phyloP scores from a whole-genome alignment of 2,113 vertebrate genomes.

The Clupea harengus region DNA sequence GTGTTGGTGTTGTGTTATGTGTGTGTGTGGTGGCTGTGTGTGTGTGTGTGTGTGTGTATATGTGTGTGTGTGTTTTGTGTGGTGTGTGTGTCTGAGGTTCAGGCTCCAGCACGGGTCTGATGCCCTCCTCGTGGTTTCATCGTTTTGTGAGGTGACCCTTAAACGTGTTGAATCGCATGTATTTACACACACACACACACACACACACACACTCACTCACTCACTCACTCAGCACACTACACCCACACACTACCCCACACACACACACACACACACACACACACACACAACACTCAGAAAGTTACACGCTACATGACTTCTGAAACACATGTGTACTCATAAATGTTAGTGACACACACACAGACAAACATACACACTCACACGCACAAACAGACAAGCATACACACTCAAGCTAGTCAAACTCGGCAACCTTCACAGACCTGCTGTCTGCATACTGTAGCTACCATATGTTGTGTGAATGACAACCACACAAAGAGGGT shows the following conservation, averaged over 20 bases:
- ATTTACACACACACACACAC: not conserved
- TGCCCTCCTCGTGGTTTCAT: not conserved
- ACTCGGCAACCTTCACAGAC: not conserved
- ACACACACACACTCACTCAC: slow-evolving; percentile 18
- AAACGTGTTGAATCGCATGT: not conserved
- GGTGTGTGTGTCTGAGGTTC: slow-evolving; percentile 9
- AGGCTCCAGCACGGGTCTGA: not conserved
- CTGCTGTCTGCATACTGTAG: slow-evolving; percentile 13
- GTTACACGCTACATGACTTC: too few relatives aligned
- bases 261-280: slow-evolving; percentile 19
- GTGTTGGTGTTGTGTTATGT: slow-evolving; percentile 36
- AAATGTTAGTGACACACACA: not conserved
- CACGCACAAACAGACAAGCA: not conserved
- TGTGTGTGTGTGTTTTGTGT: slow-evolving; percentile 22
- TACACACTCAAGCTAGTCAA: not conserved
- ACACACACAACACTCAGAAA: not conserved
- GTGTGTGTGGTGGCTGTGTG: slow-evolving; percentile 21
- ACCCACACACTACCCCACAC: not conserved
- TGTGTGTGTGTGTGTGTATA: slow-evolving; percentile 33
- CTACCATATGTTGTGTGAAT: slow-evolving; percentile 15
- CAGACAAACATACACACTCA: not conserved
- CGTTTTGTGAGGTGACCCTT: not conserved
- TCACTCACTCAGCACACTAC: not conserved
- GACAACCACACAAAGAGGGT: not conserved
- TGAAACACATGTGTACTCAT: not conserved